Conservation (phyloP, 2,113 vertebrate genomes). For the Seriola aureovittata region DNA sequence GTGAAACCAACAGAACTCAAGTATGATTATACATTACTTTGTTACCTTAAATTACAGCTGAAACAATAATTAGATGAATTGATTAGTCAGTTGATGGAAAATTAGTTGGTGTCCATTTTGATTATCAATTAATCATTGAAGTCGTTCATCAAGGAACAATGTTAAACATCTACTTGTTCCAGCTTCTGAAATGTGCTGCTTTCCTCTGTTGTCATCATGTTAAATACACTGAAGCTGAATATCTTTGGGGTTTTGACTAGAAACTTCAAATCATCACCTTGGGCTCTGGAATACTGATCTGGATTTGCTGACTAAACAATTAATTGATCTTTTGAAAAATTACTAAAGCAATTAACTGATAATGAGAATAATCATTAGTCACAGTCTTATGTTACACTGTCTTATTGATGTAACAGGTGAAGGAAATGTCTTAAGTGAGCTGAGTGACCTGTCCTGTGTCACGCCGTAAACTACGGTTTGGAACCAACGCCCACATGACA, state of each 20-base stretch:
- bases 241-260: background rate
- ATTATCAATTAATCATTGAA: background rate
- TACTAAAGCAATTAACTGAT: background rate
- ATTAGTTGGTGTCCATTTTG: background rate
- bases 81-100: too few species aligned
- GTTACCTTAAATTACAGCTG: too few species aligned
- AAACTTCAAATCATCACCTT: background rate
- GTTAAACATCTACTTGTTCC: too few species aligned
- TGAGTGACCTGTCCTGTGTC: background rate
- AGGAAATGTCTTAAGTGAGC: background rate
- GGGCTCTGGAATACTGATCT: too few species aligned
- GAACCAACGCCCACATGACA: slow-evolving; percentile 62
- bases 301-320: background rate
- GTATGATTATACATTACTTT: too few species aligned
- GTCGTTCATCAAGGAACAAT: too few species aligned
- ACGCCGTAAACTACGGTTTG: slow-evolving; percentile 5
- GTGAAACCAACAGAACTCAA: too few species aligned
- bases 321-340: background rate
- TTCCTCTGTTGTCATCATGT: too few species aligned
- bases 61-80: too few species aligned
- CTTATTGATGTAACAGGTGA: background rate
- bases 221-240: background rate
- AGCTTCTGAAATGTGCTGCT: too few species aligned
- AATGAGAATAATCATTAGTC: background rate
- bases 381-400: background rate